Evolutionary conservation across 30 jellyfish, hydroid and myxozoan genomes (phyloP).

Genomic region (Catostylus mosaicus): DNA sequence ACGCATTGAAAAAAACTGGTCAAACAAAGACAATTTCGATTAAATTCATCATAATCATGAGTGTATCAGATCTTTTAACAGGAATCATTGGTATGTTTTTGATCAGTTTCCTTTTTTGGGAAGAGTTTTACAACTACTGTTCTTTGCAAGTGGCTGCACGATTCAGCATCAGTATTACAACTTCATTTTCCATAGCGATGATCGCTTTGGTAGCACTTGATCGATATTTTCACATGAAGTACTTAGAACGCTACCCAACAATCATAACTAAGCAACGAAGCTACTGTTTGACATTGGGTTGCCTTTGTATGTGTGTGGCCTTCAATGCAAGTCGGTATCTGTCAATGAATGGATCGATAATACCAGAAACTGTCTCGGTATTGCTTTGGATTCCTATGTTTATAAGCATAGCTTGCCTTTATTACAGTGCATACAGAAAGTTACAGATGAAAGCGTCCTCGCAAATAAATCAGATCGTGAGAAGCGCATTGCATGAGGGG

Average conservation of each 20-base stretch:
- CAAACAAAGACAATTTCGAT: slow-evolving; percentile 20
- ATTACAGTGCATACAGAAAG: slow-evolving; percentile 8
- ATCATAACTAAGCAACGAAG: slow-evolving; percentile 4
- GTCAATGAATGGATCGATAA: neutral
- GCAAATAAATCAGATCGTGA: neutral
- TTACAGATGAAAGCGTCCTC: neutral
- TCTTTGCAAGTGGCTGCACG: neutral
- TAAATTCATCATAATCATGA: slow-evolving; percentile 12
- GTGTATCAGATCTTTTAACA: slow-evolving; percentile 4
- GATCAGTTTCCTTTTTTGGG: neutral
- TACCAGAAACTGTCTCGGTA: neutral
- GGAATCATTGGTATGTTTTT: slow-evolving; percentile 10
- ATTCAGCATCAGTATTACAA: neutral
- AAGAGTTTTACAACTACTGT: neutral
- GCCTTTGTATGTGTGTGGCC: neutral
- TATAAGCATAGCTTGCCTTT: neutral
- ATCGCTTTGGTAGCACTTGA: slow-evolving; percentile 17
- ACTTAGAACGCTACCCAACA: neutral
- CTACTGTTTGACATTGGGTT: neutral
- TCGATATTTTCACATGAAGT: slow-evolving; percentile 50
- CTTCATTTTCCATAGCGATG: neutral
- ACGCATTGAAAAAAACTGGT: slow-evolving; percentile 16
- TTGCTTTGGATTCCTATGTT: neutral
- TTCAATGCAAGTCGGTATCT: neutral
- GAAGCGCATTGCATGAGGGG: neutral